Percentiles rank a stretch among this genome's conserved stretches.
Conservation (phyloP, 2,888 invertebrate genomes). For the Ennomos erosarius region DNA sequence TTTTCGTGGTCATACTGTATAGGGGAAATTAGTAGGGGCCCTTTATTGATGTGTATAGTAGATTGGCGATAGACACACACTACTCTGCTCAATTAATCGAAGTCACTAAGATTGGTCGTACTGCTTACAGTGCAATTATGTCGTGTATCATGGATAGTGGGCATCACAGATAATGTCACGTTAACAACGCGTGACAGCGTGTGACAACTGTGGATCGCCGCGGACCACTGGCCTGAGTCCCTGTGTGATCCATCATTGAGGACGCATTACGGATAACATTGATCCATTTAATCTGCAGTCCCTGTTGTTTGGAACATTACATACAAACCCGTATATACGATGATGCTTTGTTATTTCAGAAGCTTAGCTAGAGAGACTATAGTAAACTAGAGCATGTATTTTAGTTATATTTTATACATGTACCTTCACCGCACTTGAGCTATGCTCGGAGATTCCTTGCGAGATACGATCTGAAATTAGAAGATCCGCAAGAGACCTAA, state of each 20-base stretch:
- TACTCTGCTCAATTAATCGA: neutral
- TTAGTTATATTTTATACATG: too few species aligned
- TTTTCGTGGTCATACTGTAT: too few species aligned
- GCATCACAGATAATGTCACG: constrained; percentile 26
- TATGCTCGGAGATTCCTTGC: too few species aligned
- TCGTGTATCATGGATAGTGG: constrained; percentile 26
- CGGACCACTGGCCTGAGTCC: constrained; percentile 27
- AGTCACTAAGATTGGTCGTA: neutral
- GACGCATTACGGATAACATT: constrained; percentile 35
- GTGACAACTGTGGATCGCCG: constrained; percentile 36
- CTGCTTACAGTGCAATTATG: constrained; percentile 23
- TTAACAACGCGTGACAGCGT: constrained; percentile 40
- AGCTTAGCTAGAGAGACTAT: too few species aligned
- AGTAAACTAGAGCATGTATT: too few species aligned
- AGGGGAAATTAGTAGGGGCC: too few species aligned
- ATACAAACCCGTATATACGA: neutral
- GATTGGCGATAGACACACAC: too few species aligned
- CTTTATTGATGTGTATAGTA: too few species aligned
- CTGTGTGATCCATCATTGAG: constrained; percentile 40
- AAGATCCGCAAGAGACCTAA: too few species aligned
- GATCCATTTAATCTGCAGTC: constrained; percentile 16
- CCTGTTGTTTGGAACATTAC: neutral
- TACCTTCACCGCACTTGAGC: too few species aligned
- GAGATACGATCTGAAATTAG: too few species aligned
- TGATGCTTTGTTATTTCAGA: too few species aligned